Evolutionary conservation across 1,140 invertebrate species (phyloP).

Genomic region (Patella vulgata): DNA sequence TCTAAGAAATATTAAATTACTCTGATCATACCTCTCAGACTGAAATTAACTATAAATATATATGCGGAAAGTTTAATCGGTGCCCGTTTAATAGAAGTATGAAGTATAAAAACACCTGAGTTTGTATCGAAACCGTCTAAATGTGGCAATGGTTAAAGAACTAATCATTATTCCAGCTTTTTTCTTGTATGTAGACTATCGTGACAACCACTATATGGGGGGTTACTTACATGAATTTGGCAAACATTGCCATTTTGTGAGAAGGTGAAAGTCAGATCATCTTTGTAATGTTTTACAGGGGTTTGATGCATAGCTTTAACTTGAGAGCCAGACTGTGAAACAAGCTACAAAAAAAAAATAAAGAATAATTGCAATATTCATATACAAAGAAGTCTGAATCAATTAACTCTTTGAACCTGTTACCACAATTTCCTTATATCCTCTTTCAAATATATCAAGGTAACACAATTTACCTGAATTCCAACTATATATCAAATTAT

Average conservation of each 20-base stretch:
- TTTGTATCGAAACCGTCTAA: too few species aligned
- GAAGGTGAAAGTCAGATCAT: conserved; percentile 66
- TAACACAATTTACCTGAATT: not conserved
- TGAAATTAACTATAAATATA: too few species aligned
- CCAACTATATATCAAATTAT: not conserved
- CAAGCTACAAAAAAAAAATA: conserved; percentile 25
- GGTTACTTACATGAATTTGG: conserved; percentile 61
- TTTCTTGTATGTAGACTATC: too few species aligned
- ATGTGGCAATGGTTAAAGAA: too few species aligned
- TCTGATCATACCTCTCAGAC: too few species aligned
- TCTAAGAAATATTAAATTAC: too few species aligned
- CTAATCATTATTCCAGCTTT: too few species aligned
- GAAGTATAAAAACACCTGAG: too few species aligned
- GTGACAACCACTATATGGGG: too few species aligned
- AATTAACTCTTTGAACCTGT: not conserved
- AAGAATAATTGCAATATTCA: not conserved
- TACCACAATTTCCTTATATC: not conserved
- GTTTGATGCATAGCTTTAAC: conserved; percentile 65
- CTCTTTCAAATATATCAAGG: not conserved
- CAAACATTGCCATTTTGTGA: conserved; percentile 42
- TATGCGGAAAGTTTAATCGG: too few species aligned
- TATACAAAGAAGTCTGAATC: not conserved
- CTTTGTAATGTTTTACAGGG: conserved; percentile 62
- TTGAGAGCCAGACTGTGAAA: not conserved
- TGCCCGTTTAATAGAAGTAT: too few species aligned